Conservation (phyloP, 2,888 invertebrate genomes). For the Leistus spinibarbis region DNA sequence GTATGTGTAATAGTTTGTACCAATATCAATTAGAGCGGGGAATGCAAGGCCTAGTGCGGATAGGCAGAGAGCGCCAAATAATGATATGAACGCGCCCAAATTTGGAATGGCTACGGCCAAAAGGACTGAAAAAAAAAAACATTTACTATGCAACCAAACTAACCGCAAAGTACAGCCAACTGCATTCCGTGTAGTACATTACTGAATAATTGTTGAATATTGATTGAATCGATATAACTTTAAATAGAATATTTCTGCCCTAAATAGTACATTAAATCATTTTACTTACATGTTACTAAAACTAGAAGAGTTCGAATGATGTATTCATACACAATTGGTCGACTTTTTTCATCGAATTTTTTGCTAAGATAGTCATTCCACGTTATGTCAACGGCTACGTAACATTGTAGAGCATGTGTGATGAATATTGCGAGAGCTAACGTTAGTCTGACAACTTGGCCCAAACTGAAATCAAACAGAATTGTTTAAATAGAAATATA, state of each 20-base stretch:
- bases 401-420: conserved; percentile 92
- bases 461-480: conserved; percentile 62
- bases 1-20: conserved; percentile 77
- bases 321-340: conserved; percentile 75
- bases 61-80: conserved; percentile 88
- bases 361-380: conserved; percentile 80
- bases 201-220: background rate
- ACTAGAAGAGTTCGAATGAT: conserved; percentile 77
- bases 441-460: conserved; percentile 74
- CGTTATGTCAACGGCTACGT: conserved; percentile 92
- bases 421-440: conserved; percentile 84
- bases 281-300: conserved; percentile 80
- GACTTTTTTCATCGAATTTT: conserved; percentile 65
- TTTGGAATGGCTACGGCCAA: conserved; percentile 86
- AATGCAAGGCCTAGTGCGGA: conserved; percentile 89
- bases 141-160: background rate
- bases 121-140: conserved; percentile 66
- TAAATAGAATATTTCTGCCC: background rate
- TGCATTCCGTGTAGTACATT: background rate
- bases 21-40: conserved; percentile 86
- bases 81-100: conserved; percentile 78
- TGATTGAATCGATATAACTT: background rate
- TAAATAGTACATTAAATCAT: background rate
- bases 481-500: background rate
- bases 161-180: background rate